A percentile compares a stretch with the other conserved stretches of the same genome.
Conservation (phyloP, 92 coral and sea anemone species). For the Siderastrea radians region DNA sequence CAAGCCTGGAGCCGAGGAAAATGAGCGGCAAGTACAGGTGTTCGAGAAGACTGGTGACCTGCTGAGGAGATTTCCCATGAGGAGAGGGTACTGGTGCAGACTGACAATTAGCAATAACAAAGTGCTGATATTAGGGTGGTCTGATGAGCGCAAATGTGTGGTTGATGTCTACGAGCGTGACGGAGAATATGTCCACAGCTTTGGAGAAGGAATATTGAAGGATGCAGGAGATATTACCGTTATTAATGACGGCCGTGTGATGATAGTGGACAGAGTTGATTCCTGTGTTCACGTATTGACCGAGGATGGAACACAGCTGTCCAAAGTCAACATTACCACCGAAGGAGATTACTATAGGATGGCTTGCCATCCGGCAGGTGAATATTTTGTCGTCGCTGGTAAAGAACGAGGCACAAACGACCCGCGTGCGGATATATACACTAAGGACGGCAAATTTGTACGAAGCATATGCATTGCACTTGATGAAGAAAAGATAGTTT, state of each 20-base stretch:
- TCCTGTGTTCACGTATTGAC: neutral
- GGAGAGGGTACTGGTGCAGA: neutral
- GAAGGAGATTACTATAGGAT: neutral
- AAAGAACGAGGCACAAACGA: neutral
- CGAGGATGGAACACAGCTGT: neutral
- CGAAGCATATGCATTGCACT: too few relatives aligned
- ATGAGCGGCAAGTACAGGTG: neutral
- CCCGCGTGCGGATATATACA: neutral
- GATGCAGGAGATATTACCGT: neutral
- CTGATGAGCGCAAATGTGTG: neutral
- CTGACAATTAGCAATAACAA: neutral
- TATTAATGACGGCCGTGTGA: neutral
- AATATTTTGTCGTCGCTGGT: neutral
- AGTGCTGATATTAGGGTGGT: neutral
- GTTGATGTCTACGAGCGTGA: neutral
- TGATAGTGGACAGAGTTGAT: neutral
- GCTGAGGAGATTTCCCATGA: neutral
- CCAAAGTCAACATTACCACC: neutral
- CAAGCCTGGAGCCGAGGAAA: neutral
- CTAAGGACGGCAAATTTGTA: too few relatives aligned
- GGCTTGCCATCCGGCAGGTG: constrained; percentile 14
- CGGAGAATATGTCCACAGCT: neutral
- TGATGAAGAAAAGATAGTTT: too few relatives aligned
- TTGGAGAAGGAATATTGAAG: too few relatives aligned
- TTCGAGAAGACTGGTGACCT: neutral